Evolutionary conservation across 1,140 invertebrate genomes (phyloP).

Genomic region (Vollenhovia emeryi): DNA sequence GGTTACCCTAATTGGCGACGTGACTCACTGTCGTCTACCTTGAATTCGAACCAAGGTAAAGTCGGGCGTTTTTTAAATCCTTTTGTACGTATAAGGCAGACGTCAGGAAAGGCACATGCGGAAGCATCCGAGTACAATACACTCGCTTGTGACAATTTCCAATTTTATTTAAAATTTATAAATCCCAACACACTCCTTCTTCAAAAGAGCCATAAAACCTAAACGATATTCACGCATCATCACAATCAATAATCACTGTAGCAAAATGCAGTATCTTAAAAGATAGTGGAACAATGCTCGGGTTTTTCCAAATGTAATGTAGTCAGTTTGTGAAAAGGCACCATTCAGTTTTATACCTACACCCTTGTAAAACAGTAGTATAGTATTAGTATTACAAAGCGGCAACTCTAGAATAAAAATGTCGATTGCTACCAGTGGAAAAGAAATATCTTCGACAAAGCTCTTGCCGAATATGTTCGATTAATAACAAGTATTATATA

Average conservation of each 20-base stretch:
- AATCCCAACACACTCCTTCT: background rate
- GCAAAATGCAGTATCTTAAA: background rate
- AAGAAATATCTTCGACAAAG: conserved; percentile 14
- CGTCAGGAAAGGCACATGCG: background rate
- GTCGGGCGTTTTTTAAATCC: background rate
- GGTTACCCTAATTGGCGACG: conserved; percentile 50
- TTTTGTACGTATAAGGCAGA: background rate
- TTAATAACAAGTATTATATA: background rate
- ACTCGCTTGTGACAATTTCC: background rate
- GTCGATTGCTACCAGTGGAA: background rate
- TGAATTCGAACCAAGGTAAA: conserved; percentile 58
- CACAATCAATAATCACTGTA: background rate
- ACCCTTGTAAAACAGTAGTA: conserved; percentile 11
- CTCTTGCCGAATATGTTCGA: background rate
- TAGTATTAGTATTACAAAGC: background rate
- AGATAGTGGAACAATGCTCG: background rate
- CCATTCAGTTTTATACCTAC: background rate
- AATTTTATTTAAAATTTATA: conserved; percentile 45
- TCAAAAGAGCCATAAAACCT: background rate
- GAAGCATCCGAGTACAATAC: background rate
- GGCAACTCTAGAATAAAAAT: background rate
- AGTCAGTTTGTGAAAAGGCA: background rate
- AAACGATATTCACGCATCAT: background rate
- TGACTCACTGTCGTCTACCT: conserved; percentile 65
- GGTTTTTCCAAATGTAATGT: background rate